Conservation (phyloP, 2,113 vertebrate species). For the Spilogale gracilis region DNA sequence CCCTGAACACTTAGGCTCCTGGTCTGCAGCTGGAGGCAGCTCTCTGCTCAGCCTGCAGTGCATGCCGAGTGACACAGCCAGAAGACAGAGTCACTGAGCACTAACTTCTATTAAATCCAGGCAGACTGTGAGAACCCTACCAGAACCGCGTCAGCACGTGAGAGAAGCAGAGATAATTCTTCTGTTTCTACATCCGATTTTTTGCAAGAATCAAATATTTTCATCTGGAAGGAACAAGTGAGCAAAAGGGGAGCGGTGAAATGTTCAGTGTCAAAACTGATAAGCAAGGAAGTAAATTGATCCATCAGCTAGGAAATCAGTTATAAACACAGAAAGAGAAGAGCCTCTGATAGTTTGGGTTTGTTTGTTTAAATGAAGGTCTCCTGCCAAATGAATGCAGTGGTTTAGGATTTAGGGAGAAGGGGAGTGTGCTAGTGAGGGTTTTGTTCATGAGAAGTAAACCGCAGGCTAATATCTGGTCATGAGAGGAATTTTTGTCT, state of each 20-base stretch:
- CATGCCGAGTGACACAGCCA: slow-evolving; percentile 74
- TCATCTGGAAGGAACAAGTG: not conserved
- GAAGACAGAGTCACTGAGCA: slow-evolving; percentile 32
- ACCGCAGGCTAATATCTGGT: not conserved
- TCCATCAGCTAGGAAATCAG: slow-evolving; percentile 16
- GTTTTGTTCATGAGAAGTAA: slow-evolving; percentile 23
- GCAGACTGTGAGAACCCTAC: slow-evolving; percentile 70
- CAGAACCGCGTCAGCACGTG: slow-evolving; percentile 56
- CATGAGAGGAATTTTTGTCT: not conserved
- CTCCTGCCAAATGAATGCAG: slow-evolving; percentile 43
- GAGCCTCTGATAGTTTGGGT: not conserved
- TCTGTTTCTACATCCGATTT: slow-evolving; percentile 68
- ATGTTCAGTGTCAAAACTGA: slow-evolving; percentile 29
- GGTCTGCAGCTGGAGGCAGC: slow-evolving; percentile 85
- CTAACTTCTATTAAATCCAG: slow-evolving; percentile 53
- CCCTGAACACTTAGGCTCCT: slow-evolving; percentile 62
- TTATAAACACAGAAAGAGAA: not conserved
- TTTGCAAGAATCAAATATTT: slow-evolving; percentile 48
- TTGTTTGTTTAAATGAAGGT: not conserved
- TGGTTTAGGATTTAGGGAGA: not conserved
- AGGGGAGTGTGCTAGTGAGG: not conserved
- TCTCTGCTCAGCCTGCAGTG: slow-evolving; percentile 50
- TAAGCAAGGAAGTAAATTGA: slow-evolving; percentile 57
- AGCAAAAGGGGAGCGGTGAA: not conserved
- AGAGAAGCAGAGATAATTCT: slow-evolving; percentile 83